Conservation (phyloP, 1,140 invertebrate species). For the Trichonephila clavata region DNA sequence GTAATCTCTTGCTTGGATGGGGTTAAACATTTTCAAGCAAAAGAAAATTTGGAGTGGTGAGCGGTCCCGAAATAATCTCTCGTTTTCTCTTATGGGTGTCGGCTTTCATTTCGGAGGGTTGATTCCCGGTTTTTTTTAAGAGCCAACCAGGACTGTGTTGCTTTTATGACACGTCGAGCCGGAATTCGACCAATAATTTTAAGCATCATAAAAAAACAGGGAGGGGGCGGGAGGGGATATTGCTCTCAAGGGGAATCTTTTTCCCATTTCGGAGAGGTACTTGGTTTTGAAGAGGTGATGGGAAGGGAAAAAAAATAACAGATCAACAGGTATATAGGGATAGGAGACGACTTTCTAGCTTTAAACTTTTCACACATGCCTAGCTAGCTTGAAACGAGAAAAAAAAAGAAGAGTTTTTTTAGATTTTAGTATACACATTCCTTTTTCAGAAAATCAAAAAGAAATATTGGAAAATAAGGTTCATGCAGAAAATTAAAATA, state of each 20-base stretch:
- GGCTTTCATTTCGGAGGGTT: neutral
- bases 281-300: neutral
- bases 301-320: neutral
- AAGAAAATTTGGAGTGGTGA: conserved; percentile 54
- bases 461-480: no score
- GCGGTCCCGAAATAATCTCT: conserved; percentile 57
- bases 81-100: conserved; percentile 9
- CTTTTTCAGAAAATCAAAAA: no score
- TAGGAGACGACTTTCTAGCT: no score
- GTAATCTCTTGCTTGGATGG: conserved; percentile 70
- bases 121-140: conserved; percentile 7
- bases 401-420: no score
- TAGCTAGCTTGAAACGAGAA: no score
- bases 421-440: no score
- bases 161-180: conserved; percentile 26
- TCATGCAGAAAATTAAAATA: no score
- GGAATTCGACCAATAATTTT: conserved; percentile 71
- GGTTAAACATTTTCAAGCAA: conserved; percentile 68
- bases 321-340: conserved; percentile 9
- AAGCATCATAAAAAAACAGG: conserved; percentile 47
- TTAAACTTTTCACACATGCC: no score
- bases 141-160: neutral
- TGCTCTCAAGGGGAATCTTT: conserved; percentile 17
- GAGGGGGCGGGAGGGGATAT: neutral
- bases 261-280: neutral